Conservation (phyloP, 2,113 vertebrate genomes). For the Carlito syrichta region DNA sequence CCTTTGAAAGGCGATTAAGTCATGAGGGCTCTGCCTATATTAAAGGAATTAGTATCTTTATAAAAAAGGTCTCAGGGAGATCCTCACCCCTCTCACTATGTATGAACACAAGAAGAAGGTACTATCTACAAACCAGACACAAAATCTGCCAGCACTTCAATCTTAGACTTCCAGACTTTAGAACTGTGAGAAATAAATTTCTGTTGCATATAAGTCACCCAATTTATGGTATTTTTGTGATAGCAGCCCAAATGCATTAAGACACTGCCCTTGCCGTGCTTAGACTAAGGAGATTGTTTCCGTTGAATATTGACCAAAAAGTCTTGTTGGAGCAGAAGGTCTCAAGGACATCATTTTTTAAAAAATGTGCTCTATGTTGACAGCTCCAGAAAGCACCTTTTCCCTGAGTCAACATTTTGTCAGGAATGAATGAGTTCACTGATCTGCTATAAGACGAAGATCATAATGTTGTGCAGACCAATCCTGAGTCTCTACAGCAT, state of each 20-base stretch:
- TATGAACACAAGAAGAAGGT: background rate
- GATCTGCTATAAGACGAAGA: background rate
- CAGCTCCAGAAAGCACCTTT: background rate
- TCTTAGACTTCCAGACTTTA: background rate
- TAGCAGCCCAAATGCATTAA: background rate
- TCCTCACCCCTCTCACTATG: background rate
- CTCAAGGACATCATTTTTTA: background rate
- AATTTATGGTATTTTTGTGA: background rate
- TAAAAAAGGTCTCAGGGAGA: background rate
- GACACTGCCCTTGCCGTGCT: background rate
- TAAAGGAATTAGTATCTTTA: background rate
- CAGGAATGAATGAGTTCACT: background rate
- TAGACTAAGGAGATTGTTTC: background rate
- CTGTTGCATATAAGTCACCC: background rate
- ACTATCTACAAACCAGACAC: background rate
- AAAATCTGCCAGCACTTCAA: background rate
- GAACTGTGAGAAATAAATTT: background rate
- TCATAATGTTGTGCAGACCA: background rate
- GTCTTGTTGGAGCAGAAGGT: background rate
- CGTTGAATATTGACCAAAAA: background rate
- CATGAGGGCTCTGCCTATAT: background rate
- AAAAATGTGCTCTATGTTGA: background rate
- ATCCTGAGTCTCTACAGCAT: background rate
- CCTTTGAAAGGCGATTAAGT: background rate
- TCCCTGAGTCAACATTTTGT: background rate